Conservation (phyloP, 2,797 vertebrate genomes). For the Lemur catta region DNA sequence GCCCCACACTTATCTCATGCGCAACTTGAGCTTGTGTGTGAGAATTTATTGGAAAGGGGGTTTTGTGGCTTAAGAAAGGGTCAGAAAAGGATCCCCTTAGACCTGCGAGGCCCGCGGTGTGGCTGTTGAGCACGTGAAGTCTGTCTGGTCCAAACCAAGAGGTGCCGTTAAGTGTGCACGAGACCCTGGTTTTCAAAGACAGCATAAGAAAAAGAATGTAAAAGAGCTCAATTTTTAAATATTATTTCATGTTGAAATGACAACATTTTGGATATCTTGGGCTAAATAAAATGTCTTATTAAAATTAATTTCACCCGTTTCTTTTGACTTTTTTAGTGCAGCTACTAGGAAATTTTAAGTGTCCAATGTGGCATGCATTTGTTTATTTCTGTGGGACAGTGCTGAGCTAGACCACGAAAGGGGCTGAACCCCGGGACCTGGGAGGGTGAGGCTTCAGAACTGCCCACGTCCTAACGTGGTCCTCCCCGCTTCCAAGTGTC, state of each 20-base stretch:
- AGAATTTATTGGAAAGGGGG: background rate
- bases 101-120: background rate
- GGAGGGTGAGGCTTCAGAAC: background rate
- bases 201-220: background rate
- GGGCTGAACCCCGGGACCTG: background rate
- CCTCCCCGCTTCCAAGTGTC: background rate
- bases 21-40: background rate
- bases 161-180: background rate
- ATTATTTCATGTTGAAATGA: background rate
- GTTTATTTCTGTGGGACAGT: background rate
- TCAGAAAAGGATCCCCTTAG: background rate
- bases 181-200: background rate
- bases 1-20: background rate
- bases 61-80: background rate
- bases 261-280: background rate
- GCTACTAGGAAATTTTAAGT: background rate
- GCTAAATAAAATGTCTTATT: background rate
- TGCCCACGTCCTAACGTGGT: fast-evolving
- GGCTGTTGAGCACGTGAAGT: background rate
- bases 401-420: fast-evolving
- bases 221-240: background rate
- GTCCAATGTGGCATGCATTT: background rate
- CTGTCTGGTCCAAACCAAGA: background rate
- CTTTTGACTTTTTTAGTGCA: background rate
- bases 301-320: background rate